These are phyloP conservation scores for Athalia circularis DNA, from an alignment of 2,888 invertebrate genomes.

Conservation along the genomic window DNA sequence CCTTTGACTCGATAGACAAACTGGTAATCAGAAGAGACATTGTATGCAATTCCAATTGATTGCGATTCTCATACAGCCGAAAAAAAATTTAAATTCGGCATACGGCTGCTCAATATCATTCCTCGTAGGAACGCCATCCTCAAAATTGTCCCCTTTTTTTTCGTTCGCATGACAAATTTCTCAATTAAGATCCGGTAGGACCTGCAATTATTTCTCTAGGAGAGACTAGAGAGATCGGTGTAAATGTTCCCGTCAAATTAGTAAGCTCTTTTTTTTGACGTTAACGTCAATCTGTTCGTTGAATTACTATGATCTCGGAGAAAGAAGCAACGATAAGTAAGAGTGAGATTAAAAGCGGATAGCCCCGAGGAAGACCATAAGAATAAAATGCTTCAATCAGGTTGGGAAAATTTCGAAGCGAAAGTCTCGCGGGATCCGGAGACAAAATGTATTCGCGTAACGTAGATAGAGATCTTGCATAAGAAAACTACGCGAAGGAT, in stretches of 20 bases:
- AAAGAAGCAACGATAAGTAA: slow-evolving; percentile 38
- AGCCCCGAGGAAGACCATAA: slow-evolving; percentile 39
- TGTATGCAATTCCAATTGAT: background rate
- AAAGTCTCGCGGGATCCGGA: slow-evolving; percentile 36
- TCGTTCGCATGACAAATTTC: background rate
- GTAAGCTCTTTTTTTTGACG: background rate
- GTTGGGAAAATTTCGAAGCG: slow-evolving; percentile 40
- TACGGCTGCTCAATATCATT: no score
- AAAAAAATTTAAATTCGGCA: no score
- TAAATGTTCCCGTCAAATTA: background rate
- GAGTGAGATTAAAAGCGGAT: slow-evolving; percentile 42
- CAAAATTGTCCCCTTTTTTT: background rate
- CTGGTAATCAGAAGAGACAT: slow-evolving; percentile 1
- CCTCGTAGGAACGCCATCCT: no score
- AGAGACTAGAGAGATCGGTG: background rate
- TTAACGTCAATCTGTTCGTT: slow-evolving; percentile 34
- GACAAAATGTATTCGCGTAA: slow-evolving; percentile 43
- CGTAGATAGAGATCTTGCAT: slow-evolving; percentile 39
- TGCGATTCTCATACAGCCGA: background rate
- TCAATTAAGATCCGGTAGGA: background rate
- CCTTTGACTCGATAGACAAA: background rate
- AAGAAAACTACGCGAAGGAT: slow-evolving; percentile 20
- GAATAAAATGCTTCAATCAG: slow-evolving; percentile 40
- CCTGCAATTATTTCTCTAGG: slow-evolving; percentile 1
- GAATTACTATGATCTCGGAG: slow-evolving; percentile 32